phyloP scores from a whole-genome alignment of 2,113 vertebrate species.

The Brachirus orientalis region DNA sequence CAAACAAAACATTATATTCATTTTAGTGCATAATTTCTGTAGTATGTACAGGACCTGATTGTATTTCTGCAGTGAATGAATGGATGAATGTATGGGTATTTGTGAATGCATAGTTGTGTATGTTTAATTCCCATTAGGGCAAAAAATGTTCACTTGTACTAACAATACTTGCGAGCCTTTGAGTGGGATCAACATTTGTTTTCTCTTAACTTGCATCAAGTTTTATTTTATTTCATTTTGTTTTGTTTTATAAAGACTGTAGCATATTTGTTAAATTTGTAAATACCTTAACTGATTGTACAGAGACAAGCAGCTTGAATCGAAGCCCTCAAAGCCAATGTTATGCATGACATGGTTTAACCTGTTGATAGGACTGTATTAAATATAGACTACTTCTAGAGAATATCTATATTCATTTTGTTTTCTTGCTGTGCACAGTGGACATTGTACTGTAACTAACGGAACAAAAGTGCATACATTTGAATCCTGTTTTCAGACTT shows the following conservation, averaged over 20 bases:
- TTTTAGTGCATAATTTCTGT: neutral
- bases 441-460: conserved; percentile 69
- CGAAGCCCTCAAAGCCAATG: conserved; percentile 76
- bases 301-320: conserved; percentile 75
- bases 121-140: conserved; percentile 43
- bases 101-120: conserved; percentile 25
- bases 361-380: conserved; percentile 83
- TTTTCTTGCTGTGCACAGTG: conserved; percentile 84
- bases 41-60: conserved; percentile 30
- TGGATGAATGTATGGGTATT: conserved; percentile 35
- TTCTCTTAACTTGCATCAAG: conserved; percentile 99
- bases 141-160: conserved; percentile 54
- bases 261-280: conserved; percentile 97
- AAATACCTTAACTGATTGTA: conserved; percentile 87
- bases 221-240: conserved; percentile 93
- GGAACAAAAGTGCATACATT: conserved; percentile 46
- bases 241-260: conserved; percentile 80
- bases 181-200: conserved; percentile 90
- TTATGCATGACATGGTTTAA: conserved; percentile 85
- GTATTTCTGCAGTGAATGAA: conserved; percentile 62
- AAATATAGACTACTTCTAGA: conserved; percentile 77
- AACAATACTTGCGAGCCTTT: conserved; percentile 71
- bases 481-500: conserved; percentile 47
- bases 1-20: neutral
- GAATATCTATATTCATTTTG: conserved; percentile 58